Percentiles rank a stretch among this genome's conserved stretches.
These are phyloP conservation scores for Aleadryas rufinucha DNA, from an alignment of 2,113 vertebrate genomes.

Conservation along the genomic window DNA sequence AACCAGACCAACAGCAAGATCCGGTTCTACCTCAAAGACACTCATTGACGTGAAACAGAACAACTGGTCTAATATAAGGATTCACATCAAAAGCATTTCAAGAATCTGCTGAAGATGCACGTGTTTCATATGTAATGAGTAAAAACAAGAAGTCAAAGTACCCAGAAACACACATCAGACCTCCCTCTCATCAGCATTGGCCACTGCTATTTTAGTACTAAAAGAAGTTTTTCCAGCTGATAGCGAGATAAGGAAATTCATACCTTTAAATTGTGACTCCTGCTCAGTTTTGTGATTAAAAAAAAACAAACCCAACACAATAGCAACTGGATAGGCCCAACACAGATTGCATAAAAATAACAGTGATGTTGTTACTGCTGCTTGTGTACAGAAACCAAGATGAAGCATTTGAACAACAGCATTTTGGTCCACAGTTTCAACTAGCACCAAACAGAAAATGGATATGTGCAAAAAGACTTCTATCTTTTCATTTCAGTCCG, in stretches of 20 bases:
- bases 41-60: neutral
- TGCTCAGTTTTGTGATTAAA: neutral
- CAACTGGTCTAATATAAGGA: neutral
- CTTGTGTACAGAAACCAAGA: neutral
- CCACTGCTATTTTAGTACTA: neutral
- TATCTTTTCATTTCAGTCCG: neutral
- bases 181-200: neutral
- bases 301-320: neutral
- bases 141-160: neutral
- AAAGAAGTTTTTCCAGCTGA: neutral
- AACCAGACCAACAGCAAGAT: neutral
- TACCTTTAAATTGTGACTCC: neutral
- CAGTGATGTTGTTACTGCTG: neutral
- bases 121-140: neutral
- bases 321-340: neutral
- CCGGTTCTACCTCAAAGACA: neutral
- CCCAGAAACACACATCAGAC: neutral
- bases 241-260: neutral
- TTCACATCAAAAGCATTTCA: neutral
- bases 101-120: neutral
- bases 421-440: neutral
- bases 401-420: neutral
- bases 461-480: neutral
- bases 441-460: neutral
- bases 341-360: neutral